Conservation (phyloP, 2,888 invertebrate genomes). For the Gerris lacustris region DNA sequence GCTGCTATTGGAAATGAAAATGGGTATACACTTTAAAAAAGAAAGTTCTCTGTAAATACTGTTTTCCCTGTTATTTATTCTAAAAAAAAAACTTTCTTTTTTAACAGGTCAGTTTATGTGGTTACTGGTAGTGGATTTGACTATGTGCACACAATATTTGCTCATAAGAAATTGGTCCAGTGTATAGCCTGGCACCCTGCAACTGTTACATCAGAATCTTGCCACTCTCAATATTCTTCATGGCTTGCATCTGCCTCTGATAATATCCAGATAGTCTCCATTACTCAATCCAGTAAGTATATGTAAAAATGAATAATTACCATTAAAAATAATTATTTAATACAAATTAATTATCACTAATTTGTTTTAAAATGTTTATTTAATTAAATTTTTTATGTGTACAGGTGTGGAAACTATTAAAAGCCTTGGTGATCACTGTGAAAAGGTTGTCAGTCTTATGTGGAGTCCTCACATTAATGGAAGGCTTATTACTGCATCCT, state of each 20-base stretch:
- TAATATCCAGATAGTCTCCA: conserved; percentile 43
- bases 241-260: conserved; percentile 51
- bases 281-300: conserved; percentile 26
- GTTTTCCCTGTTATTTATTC: no score
- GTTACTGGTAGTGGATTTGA: conserved; percentile 32
- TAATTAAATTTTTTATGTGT: conserved; percentile 10
- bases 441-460: conserved; percentile 44
- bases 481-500: conserved; percentile 53
- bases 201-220: conserved; percentile 45
- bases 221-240: conserved; percentile 45
- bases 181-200: conserved; percentile 60
- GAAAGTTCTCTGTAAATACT: conserved; percentile 16
- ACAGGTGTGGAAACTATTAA: conserved; percentile 26
- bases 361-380: not conserved
- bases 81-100: not conserved
- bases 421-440: conserved; percentile 40
- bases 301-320: not conserved
- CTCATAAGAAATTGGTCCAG: conserved; percentile 51
- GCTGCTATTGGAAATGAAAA: conserved; percentile 50
- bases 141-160: conserved; percentile 38
- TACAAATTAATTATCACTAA: no score
- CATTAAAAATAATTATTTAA: not conserved
- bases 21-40: conserved; percentile 42
- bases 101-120: conserved; percentile 29
- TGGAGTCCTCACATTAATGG: conserved; percentile 60